A percentile compares a stretch with the other conserved stretches of the same genome.
Evolutionary conservation across 2,888 invertebrate species (phyloP).

Genomic region (Desoria tigrina): DNA sequence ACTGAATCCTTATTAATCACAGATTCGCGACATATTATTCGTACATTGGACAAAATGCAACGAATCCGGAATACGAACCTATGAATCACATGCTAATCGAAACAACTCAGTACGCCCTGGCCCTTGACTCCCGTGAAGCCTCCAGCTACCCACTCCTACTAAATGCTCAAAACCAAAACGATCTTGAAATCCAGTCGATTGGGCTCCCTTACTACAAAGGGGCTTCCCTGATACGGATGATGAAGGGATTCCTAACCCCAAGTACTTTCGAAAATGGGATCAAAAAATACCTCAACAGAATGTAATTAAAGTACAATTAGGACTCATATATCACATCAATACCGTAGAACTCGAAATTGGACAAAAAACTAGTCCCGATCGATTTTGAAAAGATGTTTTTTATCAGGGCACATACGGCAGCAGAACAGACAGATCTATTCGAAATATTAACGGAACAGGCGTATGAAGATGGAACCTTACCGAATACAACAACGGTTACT

Average conservation of each 20-base stretch:
- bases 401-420: conserved; percentile 55
- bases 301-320: no score
- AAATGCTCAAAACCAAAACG: conserved; percentile 28
- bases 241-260: conserved; percentile 59
- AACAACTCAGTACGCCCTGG: conserved; percentile 55
- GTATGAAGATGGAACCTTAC: conserved; percentile 49
- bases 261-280: conserved; percentile 57
- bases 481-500: conserved; percentile 50
- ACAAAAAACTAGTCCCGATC: not conserved
- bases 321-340: no score
- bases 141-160: conserved; percentile 58
- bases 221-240: conserved; percentile 61
- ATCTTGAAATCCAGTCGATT: conserved; percentile 29
- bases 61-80: conserved; percentile 46
- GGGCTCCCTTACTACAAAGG: conserved; percentile 54
- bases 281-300: conserved; percentile 40
- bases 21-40: conserved; percentile 51
- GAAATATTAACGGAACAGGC: conserved; percentile 56
- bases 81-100: conserved; percentile 41
- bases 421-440: conserved; percentile 59
- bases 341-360: no score
- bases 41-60: conserved; percentile 38
- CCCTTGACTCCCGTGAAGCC: conserved; percentile 53
- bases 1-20: conserved; percentile 16
- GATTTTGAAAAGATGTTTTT: not conserved